A percentile compares a stretch with the other conserved stretches of the same genome.
These are phyloP conservation scores for Hyppa rectilinea DNA, from an alignment of 2,888 invertebrate species.

Conservation along the genomic window DNA sequence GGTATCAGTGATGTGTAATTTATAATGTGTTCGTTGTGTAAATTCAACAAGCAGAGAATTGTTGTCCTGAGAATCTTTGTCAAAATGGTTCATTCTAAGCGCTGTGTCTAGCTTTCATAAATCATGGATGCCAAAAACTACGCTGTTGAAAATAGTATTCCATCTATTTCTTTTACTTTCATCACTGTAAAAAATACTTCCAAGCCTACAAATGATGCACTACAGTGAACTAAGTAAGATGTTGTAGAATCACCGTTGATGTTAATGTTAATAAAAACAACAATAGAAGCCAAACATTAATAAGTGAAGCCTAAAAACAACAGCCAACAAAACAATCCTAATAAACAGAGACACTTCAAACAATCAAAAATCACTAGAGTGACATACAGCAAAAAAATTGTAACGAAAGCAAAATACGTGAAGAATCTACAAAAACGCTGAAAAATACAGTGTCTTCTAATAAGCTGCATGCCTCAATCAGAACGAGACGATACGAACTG, in stretches of 20 bases:
- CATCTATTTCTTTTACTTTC: background rate
- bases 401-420: conserved; percentile 33
- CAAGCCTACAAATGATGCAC: background rate
- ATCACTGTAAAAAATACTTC: background rate
- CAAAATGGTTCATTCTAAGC: background rate
- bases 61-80: background rate
- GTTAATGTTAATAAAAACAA: conserved; percentile 39
- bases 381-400: conserved; percentile 10
- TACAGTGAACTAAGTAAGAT: background rate
- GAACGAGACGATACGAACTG: background rate
- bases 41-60: background rate
- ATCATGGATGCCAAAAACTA: background rate
- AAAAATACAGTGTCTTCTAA: conserved; percentile 12
- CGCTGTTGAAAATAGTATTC: background rate
- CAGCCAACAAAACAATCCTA: conserved; percentile 20
- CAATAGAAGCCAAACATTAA: conserved; percentile 49
- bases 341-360: background rate
- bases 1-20: background rate
- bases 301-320: conserved; percentile 51
- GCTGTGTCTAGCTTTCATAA: background rate
- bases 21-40: background rate
- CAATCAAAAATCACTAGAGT: conserved; percentile 20
- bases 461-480: conserved; percentile 49
- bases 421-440: conserved; percentile 6
- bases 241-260: background rate